Base-by-base conservation (phyloP, 2,888 invertebrate genomes). In the Drosophila parthenogenetica region DNA sequence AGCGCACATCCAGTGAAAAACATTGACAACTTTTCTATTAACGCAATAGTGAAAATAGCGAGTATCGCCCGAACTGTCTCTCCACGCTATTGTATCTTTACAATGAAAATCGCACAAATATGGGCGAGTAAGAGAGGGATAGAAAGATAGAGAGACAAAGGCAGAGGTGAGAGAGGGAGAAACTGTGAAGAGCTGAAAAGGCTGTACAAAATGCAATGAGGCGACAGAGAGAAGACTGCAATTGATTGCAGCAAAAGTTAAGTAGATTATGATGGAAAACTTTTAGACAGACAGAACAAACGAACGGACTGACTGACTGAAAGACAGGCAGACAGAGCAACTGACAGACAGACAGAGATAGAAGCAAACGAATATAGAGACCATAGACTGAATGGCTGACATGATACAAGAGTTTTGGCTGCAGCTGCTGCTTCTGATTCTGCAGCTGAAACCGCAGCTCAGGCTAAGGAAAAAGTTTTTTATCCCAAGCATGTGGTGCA, bases 161-260 rank as follows among this genome's bases (percentile, higher is more conserved):
- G 4, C 17, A 17, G 35, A 29, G 29, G 29, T 5, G 29, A 8
- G 32, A 39, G 39, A 54, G 29, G 5, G 11, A 49, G 46, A 4
- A 2, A 29, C 8, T 29, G 29, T 29, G 29, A 8, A 46, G 10
- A 25, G 11, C 43, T 79, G 70, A 67, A 69, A 87, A 83, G 81
- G 71, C 87, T 83, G 74, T 86, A 58, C 45, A 69, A 67, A 70
- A 83, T 80, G 80, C 88, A 86, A 88, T 88, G 88, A 86, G 75
- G 87, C 88, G 76, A 73, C 58, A 57, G 40, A 45, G 5, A 43
- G 62, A 65, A 81, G 78, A 60, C 80, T 77, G 86, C 83, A 87
- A 87, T 84, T 84, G 88, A 84, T 88, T 85, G 87, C 79, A 86
- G 89, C 82, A 84, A 88, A 88, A 87, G 89, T 88, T 88, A 84